A percentile compares a stretch with the other conserved stretches of the same genome.
phyloP scores from a whole-genome alignment of 2,113 vertebrate genomes.

The Mola mola region DNA sequence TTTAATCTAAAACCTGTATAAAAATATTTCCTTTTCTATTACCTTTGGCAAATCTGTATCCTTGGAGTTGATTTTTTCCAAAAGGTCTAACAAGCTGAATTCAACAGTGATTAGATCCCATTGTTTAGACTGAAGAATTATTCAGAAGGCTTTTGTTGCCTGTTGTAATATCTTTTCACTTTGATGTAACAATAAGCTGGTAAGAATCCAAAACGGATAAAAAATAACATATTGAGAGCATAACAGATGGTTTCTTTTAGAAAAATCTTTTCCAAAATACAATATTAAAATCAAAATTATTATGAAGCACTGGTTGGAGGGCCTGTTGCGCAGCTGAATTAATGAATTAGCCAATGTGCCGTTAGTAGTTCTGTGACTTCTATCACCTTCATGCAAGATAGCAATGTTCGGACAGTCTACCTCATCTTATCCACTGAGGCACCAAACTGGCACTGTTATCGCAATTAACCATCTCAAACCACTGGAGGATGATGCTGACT shows the following conservation, averaged over 20 bases:
- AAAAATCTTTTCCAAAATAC: neutral
- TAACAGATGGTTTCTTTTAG: neutral
- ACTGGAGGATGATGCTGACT: slow-evolving; percentile 9
- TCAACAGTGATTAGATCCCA: neutral
- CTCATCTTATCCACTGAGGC: neutral
- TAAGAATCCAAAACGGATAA: too few relatives aligned
- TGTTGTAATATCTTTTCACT: too few relatives aligned
- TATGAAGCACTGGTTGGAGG: neutral
- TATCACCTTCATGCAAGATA: neutral
- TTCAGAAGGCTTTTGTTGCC: too few relatives aligned
- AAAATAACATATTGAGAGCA: too few relatives aligned
- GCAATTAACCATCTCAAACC: slow-evolving; percentile 24
- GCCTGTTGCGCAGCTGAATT: neutral
- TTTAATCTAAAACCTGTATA: too few relatives aligned
- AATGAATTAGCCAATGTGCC: slow-evolving; percentile 1
- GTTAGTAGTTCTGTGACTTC: slow-evolving; percentile 2
- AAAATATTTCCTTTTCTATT: too few relatives aligned
- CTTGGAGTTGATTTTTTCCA: too few relatives aligned
- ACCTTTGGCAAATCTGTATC: too few relatives aligned
- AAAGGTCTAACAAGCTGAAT: neutral
- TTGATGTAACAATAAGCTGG: too few relatives aligned
- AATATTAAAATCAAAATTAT: too few relatives aligned
- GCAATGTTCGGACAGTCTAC: slow-evolving; percentile 1
- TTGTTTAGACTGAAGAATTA: too few relatives aligned
- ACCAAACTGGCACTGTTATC: neutral